A percentile compares a stretch with the other conserved stretches of the same genome.
Evolutionary conservation across 2,888 invertebrate genomes (phyloP).

Genomic region (Machimus rusticus): DNA sequence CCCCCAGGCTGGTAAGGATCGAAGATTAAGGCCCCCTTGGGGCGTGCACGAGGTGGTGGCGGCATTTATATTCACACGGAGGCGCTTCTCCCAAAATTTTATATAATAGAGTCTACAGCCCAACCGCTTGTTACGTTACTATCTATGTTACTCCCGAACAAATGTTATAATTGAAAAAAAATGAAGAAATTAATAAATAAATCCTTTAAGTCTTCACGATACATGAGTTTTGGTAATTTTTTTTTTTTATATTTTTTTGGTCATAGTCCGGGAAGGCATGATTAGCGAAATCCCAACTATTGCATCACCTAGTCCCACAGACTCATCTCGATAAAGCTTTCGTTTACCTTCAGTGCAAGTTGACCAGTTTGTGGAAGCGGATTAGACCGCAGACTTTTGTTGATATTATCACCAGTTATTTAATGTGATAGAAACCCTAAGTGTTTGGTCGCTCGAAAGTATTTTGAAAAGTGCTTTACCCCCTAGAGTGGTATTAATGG

Average conservation of each 20-base stretch:
- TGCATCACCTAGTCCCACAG: not conserved
- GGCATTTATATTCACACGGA: not conserved
- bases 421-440: not conserved
- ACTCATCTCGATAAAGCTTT: not conserved
- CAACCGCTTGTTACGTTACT: not conserved
- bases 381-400: not conserved
- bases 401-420: not conserved
- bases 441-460: not conserved
- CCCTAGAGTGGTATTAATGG: not conserved
- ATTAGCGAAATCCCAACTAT: not conserved
- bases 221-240: not conserved
- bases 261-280: not conserved
- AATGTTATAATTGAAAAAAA: not conserved
- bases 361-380: not conserved
- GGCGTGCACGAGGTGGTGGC: not conserved
- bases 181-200: not conserved
- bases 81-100: not conserved
- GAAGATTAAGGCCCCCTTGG: constrained; percentile 1
- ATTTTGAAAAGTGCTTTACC: not conserved
- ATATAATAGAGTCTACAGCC: not conserved
- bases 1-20: constrained; percentile 61
- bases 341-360: not conserved
- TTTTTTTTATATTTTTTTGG: no score
- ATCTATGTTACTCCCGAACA: not conserved
- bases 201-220: not conserved